Conservation (phyloP, 1,140 invertebrate genomes). For the Muscidifurax raptorellus region DNA sequence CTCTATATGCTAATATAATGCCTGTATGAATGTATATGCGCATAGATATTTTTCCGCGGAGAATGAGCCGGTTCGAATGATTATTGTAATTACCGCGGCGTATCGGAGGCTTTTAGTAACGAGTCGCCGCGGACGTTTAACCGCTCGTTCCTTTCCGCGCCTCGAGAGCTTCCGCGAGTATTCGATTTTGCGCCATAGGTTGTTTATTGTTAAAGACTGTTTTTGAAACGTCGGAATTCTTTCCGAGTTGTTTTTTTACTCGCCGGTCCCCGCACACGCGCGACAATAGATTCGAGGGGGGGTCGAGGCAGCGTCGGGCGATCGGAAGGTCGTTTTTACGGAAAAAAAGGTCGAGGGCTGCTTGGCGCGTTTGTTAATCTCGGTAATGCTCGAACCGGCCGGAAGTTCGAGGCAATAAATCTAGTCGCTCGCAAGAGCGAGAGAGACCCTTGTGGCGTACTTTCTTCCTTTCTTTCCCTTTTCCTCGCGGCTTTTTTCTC, state of each 20-base stretch:
- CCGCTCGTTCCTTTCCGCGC: neutral
- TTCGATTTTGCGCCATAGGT: neutral
- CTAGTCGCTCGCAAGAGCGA: slow-evolving; percentile 43
- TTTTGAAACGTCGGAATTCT: no score
- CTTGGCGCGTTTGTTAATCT: slow-evolving; percentile 63
- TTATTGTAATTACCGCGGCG: neutral
- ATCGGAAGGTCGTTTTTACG: slow-evolving; percentile 57
- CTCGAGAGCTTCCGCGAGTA: neutral
- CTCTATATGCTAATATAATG: neutral
- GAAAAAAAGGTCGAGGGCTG: slow-evolving; percentile 22
- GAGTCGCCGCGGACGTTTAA: neutral
- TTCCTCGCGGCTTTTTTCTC: slow-evolving; percentile 46
- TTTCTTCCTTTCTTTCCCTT: slow-evolving; percentile 39
- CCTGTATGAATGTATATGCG: neutral
- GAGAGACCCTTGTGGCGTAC: slow-evolving; percentile 37
- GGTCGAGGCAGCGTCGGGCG: slow-evolving; percentile 20
- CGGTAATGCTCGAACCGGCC: slow-evolving; percentile 64
- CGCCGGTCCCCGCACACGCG: neutral
- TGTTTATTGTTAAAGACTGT: neutral
- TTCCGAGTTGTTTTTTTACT: no score
- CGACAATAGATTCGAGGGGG: slow-evolving; percentile 19
- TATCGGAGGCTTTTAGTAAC: slow-evolving; percentile 14
- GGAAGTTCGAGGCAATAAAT: slow-evolving; percentile 67
- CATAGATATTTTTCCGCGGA: slow-evolving; percentile 57
- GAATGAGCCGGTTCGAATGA: slow-evolving; percentile 1